Conservation (phyloP, 64 coral and sea anemone species). For the Orbicella faveolata region DNA sequence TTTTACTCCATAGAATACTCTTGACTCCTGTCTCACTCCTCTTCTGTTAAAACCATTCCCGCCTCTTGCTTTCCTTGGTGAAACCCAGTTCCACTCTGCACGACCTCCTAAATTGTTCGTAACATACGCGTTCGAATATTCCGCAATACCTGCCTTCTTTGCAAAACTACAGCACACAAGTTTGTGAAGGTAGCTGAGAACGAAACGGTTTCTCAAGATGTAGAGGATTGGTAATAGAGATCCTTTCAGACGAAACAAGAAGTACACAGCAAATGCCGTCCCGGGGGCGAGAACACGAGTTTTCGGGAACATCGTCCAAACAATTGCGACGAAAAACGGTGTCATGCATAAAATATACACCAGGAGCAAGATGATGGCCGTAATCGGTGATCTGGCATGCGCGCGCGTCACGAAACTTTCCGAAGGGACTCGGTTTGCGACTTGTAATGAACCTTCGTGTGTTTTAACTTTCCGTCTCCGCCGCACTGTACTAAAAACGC, state of each 20-base stretch:
- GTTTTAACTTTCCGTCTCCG: constrained; percentile 54
- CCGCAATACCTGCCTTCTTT: background rate
- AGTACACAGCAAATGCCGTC: constrained; percentile 40
- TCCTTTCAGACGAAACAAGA: constrained; percentile 63
- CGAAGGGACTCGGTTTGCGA: constrained; percentile 23
- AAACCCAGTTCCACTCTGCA: background rate
- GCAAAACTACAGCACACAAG: background rate
- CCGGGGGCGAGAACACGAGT: constrained; percentile 6
- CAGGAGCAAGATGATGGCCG: constrained; percentile 54
- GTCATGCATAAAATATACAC: constrained; percentile 39
- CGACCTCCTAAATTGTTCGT: background rate
- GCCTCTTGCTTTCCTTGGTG: background rate
- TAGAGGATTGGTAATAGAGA: constrained; percentile 75
- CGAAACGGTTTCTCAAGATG: constrained; percentile 64
- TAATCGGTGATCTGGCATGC: constrained; percentile 36
- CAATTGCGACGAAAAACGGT: constrained; percentile 54
- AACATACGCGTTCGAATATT: background rate
- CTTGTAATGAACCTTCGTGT: constrained; percentile 9
- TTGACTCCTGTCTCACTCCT: background rate
- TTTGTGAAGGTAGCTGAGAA: constrained; percentile 18
- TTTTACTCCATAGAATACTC: background rate
- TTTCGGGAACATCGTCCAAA: constrained; percentile 34
- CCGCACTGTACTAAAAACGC: constrained; percentile 52
- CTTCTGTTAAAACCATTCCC: background rate
- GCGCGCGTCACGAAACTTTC: constrained; percentile 48